Base-by-base conservation (phyloP, 2,113 vertebrate species). In the Trinectes maculatus region DNA sequence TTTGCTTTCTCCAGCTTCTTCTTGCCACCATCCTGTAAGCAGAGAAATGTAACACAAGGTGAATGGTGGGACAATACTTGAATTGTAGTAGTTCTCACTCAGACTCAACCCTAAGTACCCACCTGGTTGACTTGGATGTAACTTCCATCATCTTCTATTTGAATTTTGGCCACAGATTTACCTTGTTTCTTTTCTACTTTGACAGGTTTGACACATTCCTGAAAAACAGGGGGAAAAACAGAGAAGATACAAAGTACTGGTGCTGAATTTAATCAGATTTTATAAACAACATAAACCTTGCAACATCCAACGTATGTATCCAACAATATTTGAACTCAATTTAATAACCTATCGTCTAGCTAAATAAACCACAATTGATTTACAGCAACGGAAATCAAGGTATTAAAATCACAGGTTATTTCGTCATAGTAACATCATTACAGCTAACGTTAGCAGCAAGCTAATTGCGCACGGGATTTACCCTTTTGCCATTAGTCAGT, bases 171-270 rank as follows among this genome's bases (percentile, higher is more conserved):
- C 55, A 94, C 80, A 21, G 94, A 93, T 69, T 91, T 91, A 0
- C 94, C 96, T 0, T 81, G 36, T 62, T 93, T 95, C 77, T 93
- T 97, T 13, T 95, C 94, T 57, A 98, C 83, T 73, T 94, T 93
- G 0, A 98, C 79, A 9, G 97, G 98, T 79, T 99, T 98, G 82
- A 96, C 90, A 78, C 98, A 99, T 51, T 95, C 95, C 98, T 99
- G 22, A 4, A 34, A 72, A 77, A 74, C 9, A 67, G 4, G 37
- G 4, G 37, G 12, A 33, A 24, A 44, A 34, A 34, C 6, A 34
- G 6, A 9, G 6, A 34, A 9, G 6, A 34, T 9, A 11, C 33
- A 34, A 3, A 34, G 10, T 34, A 3, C 6, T 34, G 10, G 33
- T 34, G 33, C 33, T 48, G 1, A n/a, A 18, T 43, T 8, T 21